Conservation (phyloP, 2,113 vertebrate species). For the Corythornis madagascariensis region DNA sequence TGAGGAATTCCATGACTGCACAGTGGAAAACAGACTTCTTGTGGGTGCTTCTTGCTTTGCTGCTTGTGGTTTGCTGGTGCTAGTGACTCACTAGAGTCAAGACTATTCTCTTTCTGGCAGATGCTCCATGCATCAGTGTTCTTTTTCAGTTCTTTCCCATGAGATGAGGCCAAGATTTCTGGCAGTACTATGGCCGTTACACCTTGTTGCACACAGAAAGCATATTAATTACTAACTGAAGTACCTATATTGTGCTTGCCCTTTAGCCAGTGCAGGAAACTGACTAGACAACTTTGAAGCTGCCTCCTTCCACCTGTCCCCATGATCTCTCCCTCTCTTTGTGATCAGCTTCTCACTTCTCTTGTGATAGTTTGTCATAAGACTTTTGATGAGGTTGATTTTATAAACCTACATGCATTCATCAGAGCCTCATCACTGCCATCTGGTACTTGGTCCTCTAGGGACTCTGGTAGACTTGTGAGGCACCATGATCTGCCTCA, state of each 20-base stretch:
- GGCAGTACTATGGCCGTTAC: background rate
- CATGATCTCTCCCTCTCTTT: background rate
- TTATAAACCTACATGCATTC: background rate
- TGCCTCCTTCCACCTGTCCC: background rate
- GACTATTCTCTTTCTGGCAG: background rate
- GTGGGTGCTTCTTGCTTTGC: background rate
- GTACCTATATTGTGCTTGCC: accelerated
- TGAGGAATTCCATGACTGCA: background rate
- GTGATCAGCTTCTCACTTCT: background rate
- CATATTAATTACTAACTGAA: background rate
- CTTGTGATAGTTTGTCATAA: background rate
- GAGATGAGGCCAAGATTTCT: background rate
- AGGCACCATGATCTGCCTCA: constrained; percentile 7
- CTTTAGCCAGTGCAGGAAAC: background rate
- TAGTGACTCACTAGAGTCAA: background rate
- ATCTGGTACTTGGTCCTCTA: background rate
- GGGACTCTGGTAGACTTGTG: background rate
- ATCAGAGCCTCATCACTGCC: background rate
- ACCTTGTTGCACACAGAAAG: background rate
- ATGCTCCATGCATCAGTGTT: accelerated
- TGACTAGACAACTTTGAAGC: background rate
- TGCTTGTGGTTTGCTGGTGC: background rate
- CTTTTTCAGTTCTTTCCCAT: background rate
- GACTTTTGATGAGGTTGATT: background rate
- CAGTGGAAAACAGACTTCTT: background rate